Evolutionary conservation across 2,113 vertebrate genomes (phyloP).

Genomic region (Solenodon paradoxus): DNA sequence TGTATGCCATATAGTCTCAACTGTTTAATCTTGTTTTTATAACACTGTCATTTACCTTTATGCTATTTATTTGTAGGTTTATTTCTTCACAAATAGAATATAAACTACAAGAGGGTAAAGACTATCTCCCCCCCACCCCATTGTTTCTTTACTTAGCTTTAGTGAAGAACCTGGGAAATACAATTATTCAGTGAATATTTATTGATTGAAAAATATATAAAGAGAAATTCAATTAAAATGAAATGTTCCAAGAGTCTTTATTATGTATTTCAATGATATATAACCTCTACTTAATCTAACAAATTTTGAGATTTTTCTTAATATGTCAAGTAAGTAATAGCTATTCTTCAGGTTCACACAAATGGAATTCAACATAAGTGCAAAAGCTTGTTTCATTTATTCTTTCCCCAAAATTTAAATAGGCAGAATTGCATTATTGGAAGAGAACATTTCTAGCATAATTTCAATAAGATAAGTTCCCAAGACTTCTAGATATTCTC

Average conservation of each 20-base stretch:
- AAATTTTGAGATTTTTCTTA: no score
- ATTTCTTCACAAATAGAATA: background rate
- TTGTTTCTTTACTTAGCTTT: background rate
- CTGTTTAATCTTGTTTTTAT: background rate
- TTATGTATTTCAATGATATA: background rate
- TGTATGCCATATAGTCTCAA: background rate
- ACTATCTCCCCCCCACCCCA: background rate
- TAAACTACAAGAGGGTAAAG: background rate
- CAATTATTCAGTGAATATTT: background rate
- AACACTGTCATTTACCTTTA: background rate
- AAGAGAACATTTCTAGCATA: background rate
- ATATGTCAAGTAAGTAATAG: background rate
- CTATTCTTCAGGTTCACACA: background rate
- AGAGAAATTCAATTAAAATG: background rate
- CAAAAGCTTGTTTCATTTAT: background rate
- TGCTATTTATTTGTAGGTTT: background rate
- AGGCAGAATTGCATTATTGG: background rate
- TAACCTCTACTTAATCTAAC: background rate
- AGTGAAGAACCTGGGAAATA: background rate
- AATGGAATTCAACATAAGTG: background rate
- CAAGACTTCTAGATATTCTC: background rate
- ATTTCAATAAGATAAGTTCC: background rate
- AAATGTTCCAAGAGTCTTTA: background rate
- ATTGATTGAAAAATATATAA: background rate
- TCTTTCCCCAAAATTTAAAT: background rate